Conservation (phyloP, 2,888 invertebrate species). For the Conomelus anceps region DNA sequence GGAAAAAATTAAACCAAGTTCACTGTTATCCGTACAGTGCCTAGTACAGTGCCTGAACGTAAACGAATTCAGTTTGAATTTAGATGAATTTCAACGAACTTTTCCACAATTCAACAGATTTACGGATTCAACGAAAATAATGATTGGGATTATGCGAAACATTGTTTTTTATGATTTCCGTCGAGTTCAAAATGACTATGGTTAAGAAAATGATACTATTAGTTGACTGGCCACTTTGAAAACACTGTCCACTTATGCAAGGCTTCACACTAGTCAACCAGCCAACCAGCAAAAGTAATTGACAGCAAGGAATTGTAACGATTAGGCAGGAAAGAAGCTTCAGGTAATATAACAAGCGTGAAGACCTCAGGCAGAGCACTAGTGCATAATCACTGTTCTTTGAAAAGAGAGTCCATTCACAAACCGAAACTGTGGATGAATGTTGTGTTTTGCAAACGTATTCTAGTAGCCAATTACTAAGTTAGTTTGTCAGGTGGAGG, state of each 20-base stretch:
- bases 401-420: not conserved
- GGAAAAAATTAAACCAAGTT: too few relatives aligned
- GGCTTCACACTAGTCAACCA: not conserved
- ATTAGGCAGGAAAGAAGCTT: not conserved
- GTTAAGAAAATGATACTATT: too few relatives aligned
- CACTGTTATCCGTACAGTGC: too few relatives aligned
- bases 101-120: too few relatives aligned
- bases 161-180: too few relatives aligned
- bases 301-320: not conserved
- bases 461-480: not conserved
- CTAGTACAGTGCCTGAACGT: too few relatives aligned
- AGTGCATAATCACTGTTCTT: not conserved
- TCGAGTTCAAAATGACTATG: not conserved
- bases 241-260: not conserved
- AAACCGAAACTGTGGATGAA: not conserved
- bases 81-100: too few relatives aligned
- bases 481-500: not conserved
- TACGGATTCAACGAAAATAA: too few relatives aligned
- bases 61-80: too few relatives aligned
- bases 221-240: not conserved
- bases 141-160: too few relatives aligned
- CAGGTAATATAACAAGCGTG: not conserved
- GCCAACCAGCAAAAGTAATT: not conserved
- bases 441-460: not conserved
- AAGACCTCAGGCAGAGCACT: not conserved